A percentile compares a stretch with the other conserved stretches of the same genome.
phyloP scores from a whole-genome alignment of 2,888 invertebrate species.

The Phragmatobia fuliginosa region DNA sequence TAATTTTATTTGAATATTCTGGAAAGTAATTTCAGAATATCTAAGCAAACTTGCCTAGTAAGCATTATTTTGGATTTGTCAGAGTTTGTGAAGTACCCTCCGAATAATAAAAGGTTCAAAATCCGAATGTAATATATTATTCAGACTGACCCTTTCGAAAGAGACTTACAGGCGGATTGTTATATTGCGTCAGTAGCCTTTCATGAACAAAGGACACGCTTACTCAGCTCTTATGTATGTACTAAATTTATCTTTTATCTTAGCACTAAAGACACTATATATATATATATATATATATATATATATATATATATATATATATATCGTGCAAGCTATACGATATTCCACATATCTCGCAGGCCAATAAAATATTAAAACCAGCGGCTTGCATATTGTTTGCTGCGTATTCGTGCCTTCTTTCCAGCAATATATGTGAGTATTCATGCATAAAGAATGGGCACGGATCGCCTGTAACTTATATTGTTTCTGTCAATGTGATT shows the following conservation, averaged over 20 bases:
- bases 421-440: slow-evolving; percentile 47
- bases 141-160: slow-evolving; percentile 1
- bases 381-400: slow-evolving; percentile 59
- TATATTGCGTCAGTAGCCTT: not conserved
- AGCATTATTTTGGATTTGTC: not conserved
- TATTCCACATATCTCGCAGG: slow-evolving; percentile 56
- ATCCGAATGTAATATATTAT: slow-evolving; percentile 7
- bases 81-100: not conserved
- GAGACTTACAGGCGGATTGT: not conserved
- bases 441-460: slow-evolving; percentile 42
- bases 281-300: slow-evolving; percentile 35
- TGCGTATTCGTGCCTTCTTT: slow-evolving; percentile 42
- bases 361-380: slow-evolving; percentile 66
- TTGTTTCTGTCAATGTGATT: slow-evolving; percentile 37
- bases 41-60: not conserved
- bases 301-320: slow-evolving; percentile 30
- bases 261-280: slow-evolving; percentile 33
- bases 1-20: not conserved
- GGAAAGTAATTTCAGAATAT: not conserved
- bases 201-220: slow-evolving; percentile 1
- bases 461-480: slow-evolving; percentile 36
- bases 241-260: slow-evolving; percentile 28
- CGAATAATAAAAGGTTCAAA: not conserved
- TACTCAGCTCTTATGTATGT: slow-evolving; percentile 7
- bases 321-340: slow-evolving; percentile 52